Base-by-base conservation (phyloP, 2,888 invertebrate species). In the Epistrophella euchroma region DNA sequence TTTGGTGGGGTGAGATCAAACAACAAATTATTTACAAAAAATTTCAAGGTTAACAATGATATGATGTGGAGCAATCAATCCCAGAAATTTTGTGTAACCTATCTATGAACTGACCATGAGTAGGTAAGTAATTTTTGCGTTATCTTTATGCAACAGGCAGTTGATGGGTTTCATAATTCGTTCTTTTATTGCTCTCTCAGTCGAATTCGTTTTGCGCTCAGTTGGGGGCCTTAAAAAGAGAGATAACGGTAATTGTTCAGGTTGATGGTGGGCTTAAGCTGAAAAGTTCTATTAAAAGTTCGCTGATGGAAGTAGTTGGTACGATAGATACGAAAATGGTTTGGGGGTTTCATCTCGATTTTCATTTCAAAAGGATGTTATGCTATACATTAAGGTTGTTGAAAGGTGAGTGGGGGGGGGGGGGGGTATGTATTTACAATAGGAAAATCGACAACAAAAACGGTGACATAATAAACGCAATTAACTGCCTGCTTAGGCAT, bases 121-220 rank as follows among this genome's bases (percentile, higher is more conserved):
- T 66, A 15, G 10, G 11, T 43, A 22, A 68, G 37, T 68, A 68
- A 68, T 68, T 68, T 43, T 40, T 68, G 19, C 45, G 68, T 75
- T 75, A 75, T 80, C 80, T 55, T 37, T 35, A 70, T 80, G 80
- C 80, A 80, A 80, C 80, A 80, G 74, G 80, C 74, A 62, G 66
- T 64, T 80, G 68, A 52, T 52, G 52, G 68, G 68, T 52, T 68
- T 66, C 60, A 40, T 22, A 15, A 52, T 60, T 52, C n/a, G 11
- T 68, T 25, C 22, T 52, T 68, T 52, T 37, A 32, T 66, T 45
- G n/a, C 32, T 35, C 52, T 32, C 66, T 66, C 32, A 35, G 11
- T 58, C 35, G 6, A 0, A 5, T 11, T 28, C 1, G 22, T 19
- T 43, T 1, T n/a, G 11, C 25, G 25, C n/a, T 62, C 11, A 6